Percentiles rank a stretch among this genome's conserved stretches.
These are phyloP conservation scores for Zeuzera pyrina DNA, from an alignment of 2,888 invertebrate genomes.

Conservation along the genomic window DNA sequence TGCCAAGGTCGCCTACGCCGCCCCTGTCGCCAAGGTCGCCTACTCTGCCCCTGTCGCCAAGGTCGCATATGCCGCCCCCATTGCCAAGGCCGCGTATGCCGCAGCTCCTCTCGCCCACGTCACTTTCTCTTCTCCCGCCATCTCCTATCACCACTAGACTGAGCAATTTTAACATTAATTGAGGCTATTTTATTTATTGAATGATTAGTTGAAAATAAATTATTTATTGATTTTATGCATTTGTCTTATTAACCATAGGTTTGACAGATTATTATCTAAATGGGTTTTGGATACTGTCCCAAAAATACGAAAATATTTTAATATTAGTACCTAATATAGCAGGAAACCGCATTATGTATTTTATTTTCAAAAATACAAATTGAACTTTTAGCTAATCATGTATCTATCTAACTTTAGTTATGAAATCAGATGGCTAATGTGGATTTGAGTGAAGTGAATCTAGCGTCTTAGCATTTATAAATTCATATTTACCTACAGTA, in stretches of 20 bases:
- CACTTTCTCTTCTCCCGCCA: conserved; percentile 9
- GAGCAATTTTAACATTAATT: not conserved
- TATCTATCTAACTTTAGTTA: no score
- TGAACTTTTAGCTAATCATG: no score
- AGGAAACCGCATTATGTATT: no score
- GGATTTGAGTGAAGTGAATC: no score
- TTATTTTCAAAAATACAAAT: no score
- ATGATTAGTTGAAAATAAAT: not conserved
- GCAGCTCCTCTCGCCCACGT: conserved; percentile 35
- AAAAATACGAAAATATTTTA: no score
- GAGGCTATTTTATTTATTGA: not conserved
- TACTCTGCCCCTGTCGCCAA: conserved; percentile 31
- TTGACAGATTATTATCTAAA: no score
- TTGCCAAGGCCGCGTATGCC: conserved; percentile 23
- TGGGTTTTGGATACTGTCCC: no score
- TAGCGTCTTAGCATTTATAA: no score
- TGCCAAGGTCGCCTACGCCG: conserved; percentile 21
- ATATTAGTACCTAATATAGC: no score
- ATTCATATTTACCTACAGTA: no score
- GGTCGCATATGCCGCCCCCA: conserved; percentile 18
- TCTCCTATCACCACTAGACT: conserved; percentile 11
- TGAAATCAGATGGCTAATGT: no score
- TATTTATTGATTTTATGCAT: conserved; percentile 1
- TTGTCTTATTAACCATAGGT: not conserved
- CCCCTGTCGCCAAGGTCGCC: conserved; percentile 25